Evolutionary conservation across 2,888 invertebrate species (phyloP).

Genomic region (Cephus sareptanus): DNA sequence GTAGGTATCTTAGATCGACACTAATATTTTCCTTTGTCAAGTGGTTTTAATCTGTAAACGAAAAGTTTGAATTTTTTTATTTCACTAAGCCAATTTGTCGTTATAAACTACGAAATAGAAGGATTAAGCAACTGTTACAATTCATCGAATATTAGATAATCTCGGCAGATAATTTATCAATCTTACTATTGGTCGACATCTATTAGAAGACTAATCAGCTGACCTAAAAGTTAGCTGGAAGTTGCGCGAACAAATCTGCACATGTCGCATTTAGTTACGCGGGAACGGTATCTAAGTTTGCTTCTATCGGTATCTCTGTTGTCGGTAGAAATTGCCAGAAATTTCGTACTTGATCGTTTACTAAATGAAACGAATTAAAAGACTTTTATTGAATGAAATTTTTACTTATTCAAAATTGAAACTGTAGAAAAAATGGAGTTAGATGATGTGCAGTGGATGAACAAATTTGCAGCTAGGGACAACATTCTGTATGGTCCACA

Average conservation of each 20-base stretch:
- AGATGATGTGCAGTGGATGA: constrained; percentile 8
- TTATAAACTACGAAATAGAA: no score
- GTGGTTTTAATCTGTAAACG: no score
- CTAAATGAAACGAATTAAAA: neutral
- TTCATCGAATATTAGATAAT: no score
- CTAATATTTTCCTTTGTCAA: no score
- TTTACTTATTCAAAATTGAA: neutral
- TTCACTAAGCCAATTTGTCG: no score
- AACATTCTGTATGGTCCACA: neutral
- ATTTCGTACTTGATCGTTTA: neutral
- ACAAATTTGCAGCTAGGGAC: neutral
- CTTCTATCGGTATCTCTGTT: neutral
- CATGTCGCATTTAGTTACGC: neutral
- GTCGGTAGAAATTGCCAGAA: neutral
- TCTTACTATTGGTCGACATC: neutral
- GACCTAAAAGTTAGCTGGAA: neutral
- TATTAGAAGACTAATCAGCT: neutral
- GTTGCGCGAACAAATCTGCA: no score
- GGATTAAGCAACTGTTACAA: no score
- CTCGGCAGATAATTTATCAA: no score
- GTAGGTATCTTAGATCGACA: no score
- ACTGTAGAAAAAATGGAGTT: neutral
- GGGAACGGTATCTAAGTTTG: neutral
- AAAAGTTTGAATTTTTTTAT: no score
- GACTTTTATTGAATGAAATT: neutral